These are phyloP conservation scores for Circaetus gallicus DNA, from an alignment of 2,113 vertebrate species.

Conservation along the genomic window DNA sequence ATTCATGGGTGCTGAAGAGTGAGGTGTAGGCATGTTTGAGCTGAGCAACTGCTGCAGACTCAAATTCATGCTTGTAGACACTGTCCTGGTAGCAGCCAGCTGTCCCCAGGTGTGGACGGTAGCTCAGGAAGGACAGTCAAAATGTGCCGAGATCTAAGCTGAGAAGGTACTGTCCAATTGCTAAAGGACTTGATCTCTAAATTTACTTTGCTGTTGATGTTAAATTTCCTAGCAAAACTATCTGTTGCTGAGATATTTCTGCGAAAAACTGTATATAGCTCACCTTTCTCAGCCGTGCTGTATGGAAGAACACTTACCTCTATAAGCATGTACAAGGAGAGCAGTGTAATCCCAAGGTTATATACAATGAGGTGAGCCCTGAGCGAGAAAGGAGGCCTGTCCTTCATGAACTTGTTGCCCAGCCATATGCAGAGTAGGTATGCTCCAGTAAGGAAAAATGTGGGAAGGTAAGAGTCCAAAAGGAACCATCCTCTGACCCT, in stretches of 20 bases:
- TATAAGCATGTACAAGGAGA: constrained; percentile 84
- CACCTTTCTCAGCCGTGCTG: accelerated
- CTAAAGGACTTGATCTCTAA: not conserved
- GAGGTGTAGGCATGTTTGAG: not conserved
- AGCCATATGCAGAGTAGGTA: constrained; percentile 83
- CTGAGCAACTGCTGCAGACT: not conserved
- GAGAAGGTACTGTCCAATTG: not conserved
- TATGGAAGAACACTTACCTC: constrained; percentile 73
- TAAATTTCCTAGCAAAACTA: not conserved
- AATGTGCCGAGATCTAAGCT: not conserved
- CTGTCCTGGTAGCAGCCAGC: not conserved
- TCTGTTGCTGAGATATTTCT: not conserved
- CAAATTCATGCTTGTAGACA: not conserved
- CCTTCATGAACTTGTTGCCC: constrained; percentile 82
- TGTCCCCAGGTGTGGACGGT: not conserved
- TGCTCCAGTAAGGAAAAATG: constrained; percentile 74
- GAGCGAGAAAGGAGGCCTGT: constrained; percentile 81
- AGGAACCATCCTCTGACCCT: constrained; percentile 87
- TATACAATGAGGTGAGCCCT: constrained; percentile 80
- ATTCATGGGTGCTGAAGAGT: not conserved
- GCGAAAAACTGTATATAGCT: not conserved
- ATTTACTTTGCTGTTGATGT: not conserved
- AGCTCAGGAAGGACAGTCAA: not conserved
- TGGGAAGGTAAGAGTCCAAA: constrained; percentile 87
- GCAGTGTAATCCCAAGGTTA: constrained; percentile 82